These are phyloP conservation scores for Erethizon dorsatum DNA, from an alignment of 2,797 vertebrate species.

Conservation along the genomic window DNA sequence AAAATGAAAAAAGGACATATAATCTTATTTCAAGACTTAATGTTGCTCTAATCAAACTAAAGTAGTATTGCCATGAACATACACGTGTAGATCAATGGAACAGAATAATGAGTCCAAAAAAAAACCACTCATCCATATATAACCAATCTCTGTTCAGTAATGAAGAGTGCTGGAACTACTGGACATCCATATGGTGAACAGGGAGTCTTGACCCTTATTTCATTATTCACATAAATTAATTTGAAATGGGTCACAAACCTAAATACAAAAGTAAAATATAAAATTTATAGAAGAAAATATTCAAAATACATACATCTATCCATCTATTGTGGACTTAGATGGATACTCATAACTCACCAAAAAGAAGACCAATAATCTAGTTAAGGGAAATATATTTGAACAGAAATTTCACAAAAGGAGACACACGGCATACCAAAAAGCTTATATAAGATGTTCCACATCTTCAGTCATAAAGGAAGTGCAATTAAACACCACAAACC, in stretches of 20 bases:
- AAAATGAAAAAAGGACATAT: conserved; percentile 9
- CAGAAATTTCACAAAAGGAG: not conserved
- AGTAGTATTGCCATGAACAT: not conserved
- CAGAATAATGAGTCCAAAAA: not conserved
- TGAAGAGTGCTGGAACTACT: not conserved
- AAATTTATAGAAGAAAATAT: conserved; percentile 16
- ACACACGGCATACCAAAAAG: not conserved
- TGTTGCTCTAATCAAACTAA: not conserved
- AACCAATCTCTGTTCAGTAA: not conserved
- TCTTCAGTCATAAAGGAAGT: not conserved
- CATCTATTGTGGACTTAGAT: not conserved
- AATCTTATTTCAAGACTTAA: not conserved
- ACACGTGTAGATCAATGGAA: not conserved
- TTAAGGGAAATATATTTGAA: conserved; percentile 23
- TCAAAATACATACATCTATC: not conserved
- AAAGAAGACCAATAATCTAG: not conserved
- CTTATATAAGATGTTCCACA: not conserved
- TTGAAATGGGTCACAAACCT: not conserved
- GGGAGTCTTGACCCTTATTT: not conserved
- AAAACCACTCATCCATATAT: not conserved
- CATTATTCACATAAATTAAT: not conserved
- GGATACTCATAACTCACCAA: not conserved
- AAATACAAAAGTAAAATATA: conserved; percentile 44
- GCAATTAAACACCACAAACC: not conserved
- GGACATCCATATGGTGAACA: not conserved